Evolutionary conservation across 2,797 vertebrate species (phyloP).

Genomic region (Eupleurogrammus muticus): DNA sequence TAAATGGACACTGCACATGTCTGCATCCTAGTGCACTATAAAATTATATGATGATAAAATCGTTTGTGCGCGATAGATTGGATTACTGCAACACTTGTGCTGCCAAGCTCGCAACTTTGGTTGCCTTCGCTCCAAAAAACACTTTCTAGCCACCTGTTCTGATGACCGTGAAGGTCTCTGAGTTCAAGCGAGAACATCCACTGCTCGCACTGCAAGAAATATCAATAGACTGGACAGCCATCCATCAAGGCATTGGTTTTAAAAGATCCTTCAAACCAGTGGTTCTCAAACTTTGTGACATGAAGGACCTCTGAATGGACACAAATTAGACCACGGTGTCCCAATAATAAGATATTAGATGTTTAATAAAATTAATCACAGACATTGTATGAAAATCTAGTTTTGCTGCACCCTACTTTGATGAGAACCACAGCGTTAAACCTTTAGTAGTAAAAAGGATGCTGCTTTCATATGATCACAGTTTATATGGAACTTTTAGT

Average conservation of each 20-base stretch:
- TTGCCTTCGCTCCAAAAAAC: constrained; percentile 72
- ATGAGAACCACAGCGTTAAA: too few species aligned
- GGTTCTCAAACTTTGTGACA: too few species aligned
- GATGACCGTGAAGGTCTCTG: constrained; percentile 43
- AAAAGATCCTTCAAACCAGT: neutral
- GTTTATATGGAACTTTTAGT: too few species aligned
- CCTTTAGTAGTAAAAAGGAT: too few species aligned
- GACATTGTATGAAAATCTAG: too few species aligned
- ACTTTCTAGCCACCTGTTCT: constrained; percentile 76
- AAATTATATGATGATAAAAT: constrained; percentile 62
- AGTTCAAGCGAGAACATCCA: constrained; percentile 40
- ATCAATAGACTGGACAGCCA: neutral
- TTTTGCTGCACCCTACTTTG: too few species aligned
- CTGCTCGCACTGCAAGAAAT: constrained; percentile 57
- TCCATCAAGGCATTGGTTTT: neutral
- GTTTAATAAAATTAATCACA: too few species aligned
- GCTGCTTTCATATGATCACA: too few species aligned
- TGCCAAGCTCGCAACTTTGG: constrained; percentile 51
- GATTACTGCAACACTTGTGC: constrained; percentile 63
- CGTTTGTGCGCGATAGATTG: constrained; percentile 53
- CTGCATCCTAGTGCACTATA: constrained; percentile 56
- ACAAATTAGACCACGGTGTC: too few species aligned
- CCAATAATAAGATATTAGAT: too few species aligned
- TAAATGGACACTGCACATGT: constrained; percentile 53
- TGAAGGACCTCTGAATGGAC: too few species aligned